These are phyloP conservation scores for Entomobrya multifasciata DNA, from an alignment of 2,888 invertebrate genomes.

Conservation along the genomic window DNA sequence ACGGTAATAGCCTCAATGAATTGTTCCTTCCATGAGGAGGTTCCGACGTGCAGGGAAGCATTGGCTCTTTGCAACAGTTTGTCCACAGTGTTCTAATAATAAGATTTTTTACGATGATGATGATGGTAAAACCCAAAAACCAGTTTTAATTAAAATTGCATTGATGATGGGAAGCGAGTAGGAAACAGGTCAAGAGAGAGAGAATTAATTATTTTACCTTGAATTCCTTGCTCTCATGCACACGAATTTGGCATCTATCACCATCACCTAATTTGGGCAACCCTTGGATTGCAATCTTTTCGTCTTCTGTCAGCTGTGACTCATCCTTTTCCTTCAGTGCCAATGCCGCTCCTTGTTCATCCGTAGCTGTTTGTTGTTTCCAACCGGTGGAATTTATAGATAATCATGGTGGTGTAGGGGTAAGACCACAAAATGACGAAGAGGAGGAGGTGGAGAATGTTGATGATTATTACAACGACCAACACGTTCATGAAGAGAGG, in stretches of 20 bases:
- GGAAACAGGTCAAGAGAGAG: not conserved
- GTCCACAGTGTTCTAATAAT: conserved; percentile 94
- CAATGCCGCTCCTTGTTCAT: conserved; percentile 77
- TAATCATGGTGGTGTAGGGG: not conserved
- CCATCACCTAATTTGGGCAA: conserved; percentile 95
- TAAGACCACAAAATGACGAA: conserved; percentile 35
- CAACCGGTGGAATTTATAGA: not conserved
- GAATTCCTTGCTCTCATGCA: conserved; percentile 99
- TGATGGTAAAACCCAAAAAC: not conserved
- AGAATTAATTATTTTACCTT: conserved; percentile 86
- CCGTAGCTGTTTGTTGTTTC: conserved; percentile 62
- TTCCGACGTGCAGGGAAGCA: conserved; percentile 93
- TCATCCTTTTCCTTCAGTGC: conserved; percentile 80
- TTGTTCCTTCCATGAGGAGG: conserved; percentile 99
- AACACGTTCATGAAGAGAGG: not conserved
- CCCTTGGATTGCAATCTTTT: conserved; percentile 94
- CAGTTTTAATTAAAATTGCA: conserved; percentile 48
- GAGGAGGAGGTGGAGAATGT: not conserved
- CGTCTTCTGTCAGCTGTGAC: conserved; percentile 88
- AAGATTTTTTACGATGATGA: not conserved
- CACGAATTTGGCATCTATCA: conserved; percentile 91
- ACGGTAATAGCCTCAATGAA: conserved; percentile 98
- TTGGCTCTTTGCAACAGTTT: conserved; percentile 98
- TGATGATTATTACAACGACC: not conserved
- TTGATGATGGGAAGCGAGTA: not conserved